Base-by-base conservation (phyloP, 1,140 invertebrate species). In the Papilio dardanus region DNA sequence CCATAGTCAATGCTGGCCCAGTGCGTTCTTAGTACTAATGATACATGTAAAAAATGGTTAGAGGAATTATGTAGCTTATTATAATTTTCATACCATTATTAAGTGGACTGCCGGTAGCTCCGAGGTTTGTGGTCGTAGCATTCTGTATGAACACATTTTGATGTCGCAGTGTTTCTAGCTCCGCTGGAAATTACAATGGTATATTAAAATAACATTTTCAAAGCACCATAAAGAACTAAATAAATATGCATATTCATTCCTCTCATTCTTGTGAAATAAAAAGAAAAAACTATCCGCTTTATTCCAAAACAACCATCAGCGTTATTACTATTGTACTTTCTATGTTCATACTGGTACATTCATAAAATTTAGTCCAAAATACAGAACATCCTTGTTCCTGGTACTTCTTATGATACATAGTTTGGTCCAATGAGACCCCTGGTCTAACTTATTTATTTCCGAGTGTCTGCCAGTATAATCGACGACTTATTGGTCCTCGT, bases 131-230 rank as follows among this genome's bases (percentile, higher is more conserved):
- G 37, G 67, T 67, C 0, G 88, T 79, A 19, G 85, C 83, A 73
- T 91, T 92, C 35, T 87, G 86, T 76, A 86, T 79, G 54, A 88
- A 86, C 19, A 69, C 77, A 76, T 86, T 88, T 75, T 93, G 90
- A 65, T 89, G 88, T 74, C 86, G 76, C 42, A 88, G 75, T 69
- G 76, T 85, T 35, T 90, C 88, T 54, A 93, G 74, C 77, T 93
- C 91, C 50, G 83, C 90, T 93, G 86, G 65, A 91, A 92, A 75
- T 75, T 24, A 10, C 7, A 24, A 24, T 54, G 14, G 0, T 24
- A 10, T 12, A 12, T 54, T 54, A 24, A 54, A 24, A 4, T 4
- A 4, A 54, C 21, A 24, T 54, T 54, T 54, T 54, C 24, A 54
- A 0, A 4, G 2, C 7, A 54, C 12, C 21, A 7, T 24, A 24